phyloP scores from a whole-genome alignment of 2,113 vertebrate species.

The Upupa epops region DNA sequence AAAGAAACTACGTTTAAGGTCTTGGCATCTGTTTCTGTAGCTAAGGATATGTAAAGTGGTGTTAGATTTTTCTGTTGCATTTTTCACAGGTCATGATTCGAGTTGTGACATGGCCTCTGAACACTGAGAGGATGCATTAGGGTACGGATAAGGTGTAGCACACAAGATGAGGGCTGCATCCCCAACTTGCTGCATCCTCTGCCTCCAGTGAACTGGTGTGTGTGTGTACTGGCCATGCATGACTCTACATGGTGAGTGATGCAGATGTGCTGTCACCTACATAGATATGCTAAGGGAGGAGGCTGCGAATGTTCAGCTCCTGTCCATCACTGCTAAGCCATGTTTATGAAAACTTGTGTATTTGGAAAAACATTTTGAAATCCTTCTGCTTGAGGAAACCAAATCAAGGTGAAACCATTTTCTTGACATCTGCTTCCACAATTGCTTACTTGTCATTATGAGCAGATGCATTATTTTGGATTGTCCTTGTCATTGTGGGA shows the following conservation, averaged over 20 bases:
- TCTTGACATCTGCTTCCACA: not conserved
- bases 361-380: not conserved
- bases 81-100: not conserved
- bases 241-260: not conserved
- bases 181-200: not conserved
- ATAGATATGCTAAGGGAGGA: fast-evolving
- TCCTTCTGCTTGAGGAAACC: not conserved
- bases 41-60: fast-evolving
- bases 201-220: not conserved
- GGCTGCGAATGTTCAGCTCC: not conserved
- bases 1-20: not conserved
- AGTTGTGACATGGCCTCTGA: not conserved
- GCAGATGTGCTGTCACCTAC: not conserved
- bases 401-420: not conserved
- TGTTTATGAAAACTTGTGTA: not conserved
- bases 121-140: not conserved
- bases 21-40: not conserved
- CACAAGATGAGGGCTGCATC: not conserved
- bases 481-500: not conserved
- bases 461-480: not conserved
- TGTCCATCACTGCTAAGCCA: not conserved
- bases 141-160: fast-evolving
- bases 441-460: not conserved
- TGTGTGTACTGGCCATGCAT: fast-evolving
- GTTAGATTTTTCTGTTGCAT: not conserved